Conservation (phyloP, 2,797 vertebrate species). For the Novumbra hubbsi region DNA sequence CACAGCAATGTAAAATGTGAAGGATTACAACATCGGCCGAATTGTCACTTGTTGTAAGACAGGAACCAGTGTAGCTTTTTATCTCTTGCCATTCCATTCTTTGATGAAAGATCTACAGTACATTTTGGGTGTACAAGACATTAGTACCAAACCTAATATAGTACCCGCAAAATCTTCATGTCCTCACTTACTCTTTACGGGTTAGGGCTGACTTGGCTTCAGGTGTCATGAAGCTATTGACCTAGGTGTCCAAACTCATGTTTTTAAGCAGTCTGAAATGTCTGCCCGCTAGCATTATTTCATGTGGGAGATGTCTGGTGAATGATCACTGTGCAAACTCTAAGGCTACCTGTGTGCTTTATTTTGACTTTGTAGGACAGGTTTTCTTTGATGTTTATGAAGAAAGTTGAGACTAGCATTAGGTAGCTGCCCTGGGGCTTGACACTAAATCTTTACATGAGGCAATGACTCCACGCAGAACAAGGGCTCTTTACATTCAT, state of each 20-base stretch:
- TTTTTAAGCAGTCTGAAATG: slow-evolving; percentile 9
- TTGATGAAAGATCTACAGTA: too few species aligned
- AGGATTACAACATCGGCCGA: too few species aligned
- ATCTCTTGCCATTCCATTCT: too few species aligned
- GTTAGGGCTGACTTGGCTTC: not conserved
- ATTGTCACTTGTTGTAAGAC: too few species aligned
- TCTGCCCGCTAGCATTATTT: slow-evolving; percentile 15
- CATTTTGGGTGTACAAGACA: too few species aligned
- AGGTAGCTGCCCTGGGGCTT: slow-evolving; percentile 52
- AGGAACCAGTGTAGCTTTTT: too few species aligned
- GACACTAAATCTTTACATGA: slow-evolving; percentile 57
- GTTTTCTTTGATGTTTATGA: slow-evolving; percentile 56
- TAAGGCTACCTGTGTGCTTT: slow-evolving; percentile 40
- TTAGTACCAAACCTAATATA: too few species aligned
- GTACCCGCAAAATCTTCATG: too few species aligned
- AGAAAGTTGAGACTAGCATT: slow-evolving; percentile 60
- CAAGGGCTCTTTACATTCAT: slow-evolving; percentile 60
- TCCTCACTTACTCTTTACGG: too few species aligned
- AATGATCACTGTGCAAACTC: slow-evolving; percentile 33
- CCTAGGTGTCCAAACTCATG: slow-evolving; percentile 18
- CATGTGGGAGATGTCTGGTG: slow-evolving; percentile 2
- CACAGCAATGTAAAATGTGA: too few species aligned
- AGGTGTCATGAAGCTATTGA: slow-evolving; percentile 8
- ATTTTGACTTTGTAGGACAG: slow-evolving; percentile 65
- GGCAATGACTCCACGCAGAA: slow-evolving; percentile 49